Conservation (phyloP, 2,888 invertebrate species). For the Parthenolecanium corni region DNA sequence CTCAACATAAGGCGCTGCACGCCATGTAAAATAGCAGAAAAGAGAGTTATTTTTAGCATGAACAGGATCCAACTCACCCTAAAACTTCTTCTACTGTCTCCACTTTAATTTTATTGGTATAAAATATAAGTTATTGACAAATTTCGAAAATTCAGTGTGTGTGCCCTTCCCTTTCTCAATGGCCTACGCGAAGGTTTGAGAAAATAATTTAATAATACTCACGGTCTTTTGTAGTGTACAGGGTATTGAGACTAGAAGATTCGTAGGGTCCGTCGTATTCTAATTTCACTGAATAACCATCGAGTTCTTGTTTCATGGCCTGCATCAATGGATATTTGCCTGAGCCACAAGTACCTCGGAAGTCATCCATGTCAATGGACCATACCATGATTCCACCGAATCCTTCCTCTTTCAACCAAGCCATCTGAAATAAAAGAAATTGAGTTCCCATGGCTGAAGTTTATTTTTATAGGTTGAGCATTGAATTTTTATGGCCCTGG, state of each 20-base stretch:
- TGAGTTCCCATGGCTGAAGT: too few species aligned
- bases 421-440: slow-evolving; percentile 51
- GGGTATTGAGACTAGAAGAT: slow-evolving; percentile 49
- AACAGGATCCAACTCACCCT: too few species aligned
- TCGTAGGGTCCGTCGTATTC: slow-evolving; percentile 82
- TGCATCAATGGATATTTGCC: slow-evolving; percentile 82
- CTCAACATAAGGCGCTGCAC: too few species aligned
- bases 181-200: background rate
- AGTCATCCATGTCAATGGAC: slow-evolving; percentile 95
- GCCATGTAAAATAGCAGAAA: too few species aligned
- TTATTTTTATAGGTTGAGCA: too few species aligned
- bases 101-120: too few species aligned
- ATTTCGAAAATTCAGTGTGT: too few species aligned
- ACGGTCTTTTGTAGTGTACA: slow-evolving; percentile 83
- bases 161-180: too few species aligned
- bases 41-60: too few species aligned
- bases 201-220: slow-evolving; percentile 30
- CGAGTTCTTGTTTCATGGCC: slow-evolving; percentile 73
- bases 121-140: too few species aligned
- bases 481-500: too few species aligned
- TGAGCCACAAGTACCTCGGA: slow-evolving; percentile 76
- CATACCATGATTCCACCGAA: slow-evolving; percentile 95
- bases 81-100: too few species aligned
- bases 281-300: slow-evolving; percentile 65
- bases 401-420: slow-evolving; percentile 86